A percentile compares a stretch with the other conserved stretches of the same genome.
Conservation (phyloP, 2,888 invertebrate genomes). For the Catocala nupta region DNA sequence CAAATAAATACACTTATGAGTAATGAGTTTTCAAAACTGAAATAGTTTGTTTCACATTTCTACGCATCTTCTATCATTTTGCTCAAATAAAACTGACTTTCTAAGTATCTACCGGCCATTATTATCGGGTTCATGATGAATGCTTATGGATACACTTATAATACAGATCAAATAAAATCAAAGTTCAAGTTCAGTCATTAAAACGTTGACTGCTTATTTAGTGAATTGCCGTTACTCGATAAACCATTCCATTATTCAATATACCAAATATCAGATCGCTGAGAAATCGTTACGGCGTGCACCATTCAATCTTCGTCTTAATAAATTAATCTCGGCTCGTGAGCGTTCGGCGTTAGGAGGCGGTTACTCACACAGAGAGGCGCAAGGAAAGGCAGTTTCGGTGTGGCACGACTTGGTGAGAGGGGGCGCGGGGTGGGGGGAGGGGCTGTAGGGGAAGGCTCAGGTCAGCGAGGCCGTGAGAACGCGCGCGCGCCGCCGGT, state of each 20-base stretch:
- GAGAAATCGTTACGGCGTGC: constrained; percentile 28
- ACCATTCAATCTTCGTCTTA: constrained; percentile 50
- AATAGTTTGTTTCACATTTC: no score
- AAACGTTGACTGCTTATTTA: no score
- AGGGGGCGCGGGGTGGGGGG: constrained; percentile 16
- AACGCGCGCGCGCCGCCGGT: constrained; percentile 86
- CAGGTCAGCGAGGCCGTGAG: constrained; percentile 83
- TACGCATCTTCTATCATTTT: no score
- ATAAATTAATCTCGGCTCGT: constrained; percentile 48
- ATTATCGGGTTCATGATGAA: no score
- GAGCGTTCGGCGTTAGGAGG: constrained; percentile 49
- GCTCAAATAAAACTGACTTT: no score
- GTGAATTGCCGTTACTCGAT: no score
- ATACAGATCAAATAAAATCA: no score
- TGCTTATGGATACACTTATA: no score
- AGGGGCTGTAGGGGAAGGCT: constrained; percentile 46
- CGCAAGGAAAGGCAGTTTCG: constrained; percentile 59
- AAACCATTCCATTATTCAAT: constrained; percentile 12
- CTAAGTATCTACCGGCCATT: no score
- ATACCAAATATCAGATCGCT: not conserved
- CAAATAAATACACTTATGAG: no score
- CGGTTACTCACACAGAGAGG: constrained; percentile 55
- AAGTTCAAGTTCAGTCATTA: no score
- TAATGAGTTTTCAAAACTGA: no score
- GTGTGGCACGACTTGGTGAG: constrained; percentile 48